Percentiles rank a stretch among this genome's conserved stretches.
These are phyloP conservation scores for honey bee (Apis mellifera) DNA, from an alignment of 1,140 invertebrate species.

Conservation along the genomic window Amel_HAv3.1 CM009940.2:3685001-3685500, in stretches of 20 bases:
- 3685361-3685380: conserved; percentile 52
- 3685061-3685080: background rate
- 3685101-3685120: background rate
- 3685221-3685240: too few relatives aligned
- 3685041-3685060: background rate
- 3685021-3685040: background rate
- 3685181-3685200: too few relatives aligned
- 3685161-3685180: background rate
- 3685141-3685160: background rate
- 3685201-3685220: too few relatives aligned
- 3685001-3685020: too few relatives aligned
- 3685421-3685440: conserved; percentile 43
- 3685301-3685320: background rate
- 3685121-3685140: background rate
- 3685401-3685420: conserved; percentile 20
- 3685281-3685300: background rate
- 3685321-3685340: conserved; percentile 57
- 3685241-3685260: too few relatives aligned
- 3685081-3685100: background rate
- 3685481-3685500: conserved; percentile 79
- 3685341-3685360: conserved; percentile 78
- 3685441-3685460: conserved; percentile 76
- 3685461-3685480: conserved; percentile 70
- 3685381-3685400: conserved; percentile 59
- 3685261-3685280: too few relatives aligned